Evolutionary conservation across 2,113 vertebrate genomes (phyloP), one percentile per base, ranked within the genome.

Genomic region (Andinoacara biseriatus): DNA sequence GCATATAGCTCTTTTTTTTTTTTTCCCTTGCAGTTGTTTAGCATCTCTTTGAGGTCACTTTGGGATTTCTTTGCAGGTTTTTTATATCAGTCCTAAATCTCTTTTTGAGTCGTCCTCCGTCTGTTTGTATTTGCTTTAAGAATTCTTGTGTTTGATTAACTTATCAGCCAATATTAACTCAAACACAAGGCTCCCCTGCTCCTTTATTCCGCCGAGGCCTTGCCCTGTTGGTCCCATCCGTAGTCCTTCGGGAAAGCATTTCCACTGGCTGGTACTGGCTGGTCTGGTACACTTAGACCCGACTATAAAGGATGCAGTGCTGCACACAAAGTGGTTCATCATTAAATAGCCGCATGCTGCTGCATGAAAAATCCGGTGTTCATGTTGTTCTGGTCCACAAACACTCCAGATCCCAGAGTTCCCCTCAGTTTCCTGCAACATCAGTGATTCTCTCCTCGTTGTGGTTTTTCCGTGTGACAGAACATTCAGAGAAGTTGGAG

Each of bases 401-500:
- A 49, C 20, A 69, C 40, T 49, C 13, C 74, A 65, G 24, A n/a
- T 69, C 62, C 54, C 38, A 65, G 8, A 49, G 58, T 80, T 20
- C 26, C 31, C 7, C n/a, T 72, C 72, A 24, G 58, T 14, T 59
- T 1, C 0, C 29, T 35, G 18, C 76, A 18, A 31, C 4, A 2
- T 31, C 31, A 14, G 3, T 62, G 26, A 61, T 10, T 57, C 22
- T 20, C 22, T 33, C 8, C 8, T 24, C 20, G 3, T 22, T 6
- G 13, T 4, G 9, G 14, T 63, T 13, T 69, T 56, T 76, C 22
- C 35, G 5, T 62, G 9, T 29, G 9, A 5, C 90, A 99, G 98
- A 96, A 83, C 96, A 95, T 80, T 91, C 96, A 1, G 97, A 97
- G 82, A 95, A 91, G 82, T 82, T 76, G 1, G 87, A 95, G 69